Evolutionary conservation across 2,888 invertebrate genomes (phyloP).

Genomic region (Harpalus rufipes): DNA sequence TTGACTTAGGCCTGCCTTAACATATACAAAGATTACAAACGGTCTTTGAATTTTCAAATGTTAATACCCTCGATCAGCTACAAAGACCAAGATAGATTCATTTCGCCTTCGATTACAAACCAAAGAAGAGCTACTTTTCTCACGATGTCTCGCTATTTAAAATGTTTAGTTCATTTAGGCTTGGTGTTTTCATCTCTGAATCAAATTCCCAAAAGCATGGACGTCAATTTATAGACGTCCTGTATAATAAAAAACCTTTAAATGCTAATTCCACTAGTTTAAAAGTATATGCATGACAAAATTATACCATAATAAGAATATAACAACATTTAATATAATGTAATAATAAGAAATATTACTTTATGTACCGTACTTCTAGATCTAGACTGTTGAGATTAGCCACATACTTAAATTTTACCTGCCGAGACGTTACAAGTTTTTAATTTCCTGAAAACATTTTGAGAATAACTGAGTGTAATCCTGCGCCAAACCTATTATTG

Average conservation of each 20-base stretch:
- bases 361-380: too few relatives aligned
- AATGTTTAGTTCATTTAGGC: too few relatives aligned
- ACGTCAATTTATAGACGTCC: too few relatives aligned
- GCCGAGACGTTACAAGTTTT: neutral
- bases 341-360: too few relatives aligned
- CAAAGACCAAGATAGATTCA: neutral
- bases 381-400: neutral
- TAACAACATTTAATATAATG: too few relatives aligned
- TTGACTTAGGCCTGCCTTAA: constrained; percentile 49
- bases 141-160: neutral
- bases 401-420: neutral
- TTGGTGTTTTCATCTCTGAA: too few relatives aligned
- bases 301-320: too few relatives aligned
- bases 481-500: constrained; percentile 34
- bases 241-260: too few relatives aligned
- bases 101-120: constrained; percentile 12
- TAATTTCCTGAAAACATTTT: constrained; percentile 1
- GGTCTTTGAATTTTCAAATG: constrained; percentile 46
- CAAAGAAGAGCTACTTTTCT: neutral
- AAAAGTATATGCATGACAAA: too few relatives aligned
- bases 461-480: neutral
- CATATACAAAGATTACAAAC: constrained; percentile 45
- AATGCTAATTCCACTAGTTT: too few relatives aligned
- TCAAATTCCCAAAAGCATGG: too few relatives aligned
- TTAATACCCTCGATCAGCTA: constrained; percentile 29